phyloP scores from a whole-genome alignment of 2,888 invertebrate genomes.

The Harpalus rufipes region DNA sequence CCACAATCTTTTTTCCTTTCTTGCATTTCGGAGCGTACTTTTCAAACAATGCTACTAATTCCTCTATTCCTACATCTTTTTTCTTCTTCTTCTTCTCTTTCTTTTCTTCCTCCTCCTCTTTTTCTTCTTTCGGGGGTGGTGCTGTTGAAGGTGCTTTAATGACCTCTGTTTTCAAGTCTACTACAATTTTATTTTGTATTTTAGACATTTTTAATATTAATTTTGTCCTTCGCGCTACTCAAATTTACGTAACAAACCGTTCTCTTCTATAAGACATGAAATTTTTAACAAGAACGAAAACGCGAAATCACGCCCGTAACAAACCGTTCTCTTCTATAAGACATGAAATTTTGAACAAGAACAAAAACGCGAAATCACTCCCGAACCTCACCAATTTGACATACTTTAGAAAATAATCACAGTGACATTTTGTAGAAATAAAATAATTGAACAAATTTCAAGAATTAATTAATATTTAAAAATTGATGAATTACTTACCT shows the following conservation, averaged over 20 bases:
- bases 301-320: not conserved
- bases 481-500: too few species aligned
- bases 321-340: not conserved
- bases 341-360: not conserved
- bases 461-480: not conserved
- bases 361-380: not conserved
- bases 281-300: not conserved
- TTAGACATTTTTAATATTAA: not conserved
- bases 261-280: not conserved
- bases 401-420: not conserved
- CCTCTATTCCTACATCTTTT: not conserved
- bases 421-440: not conserved
- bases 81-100: not conserved
- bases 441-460: not conserved
- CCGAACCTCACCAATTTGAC: not conserved
- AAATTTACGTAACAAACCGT: not conserved
- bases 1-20: not conserved
- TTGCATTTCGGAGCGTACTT: constrained; percentile 17
- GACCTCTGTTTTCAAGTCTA: not conserved
- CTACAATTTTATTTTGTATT: not conserved
- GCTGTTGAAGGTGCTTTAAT: not conserved
- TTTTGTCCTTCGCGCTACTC: not conserved
- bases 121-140: not conserved
- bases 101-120: not conserved
- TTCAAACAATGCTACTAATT: not conserved